Conservation (phyloP, 2,888 invertebrate species). For the Cheilosia urbana region DNA sequence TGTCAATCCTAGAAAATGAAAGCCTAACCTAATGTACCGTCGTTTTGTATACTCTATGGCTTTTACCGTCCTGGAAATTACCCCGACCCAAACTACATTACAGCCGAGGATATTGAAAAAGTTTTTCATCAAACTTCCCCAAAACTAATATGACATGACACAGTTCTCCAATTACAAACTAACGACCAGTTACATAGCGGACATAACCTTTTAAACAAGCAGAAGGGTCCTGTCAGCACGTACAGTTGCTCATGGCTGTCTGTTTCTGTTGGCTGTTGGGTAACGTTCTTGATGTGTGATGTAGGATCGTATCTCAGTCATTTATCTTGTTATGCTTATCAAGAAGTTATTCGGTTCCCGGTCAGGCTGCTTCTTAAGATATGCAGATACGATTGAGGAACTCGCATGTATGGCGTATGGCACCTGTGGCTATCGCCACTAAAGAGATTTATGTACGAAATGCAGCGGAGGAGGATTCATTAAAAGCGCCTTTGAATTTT, state of each 20-base stretch:
- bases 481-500: background rate
- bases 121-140: conserved; percentile 4
- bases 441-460: conserved; percentile 2
- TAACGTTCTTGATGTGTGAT: background rate
- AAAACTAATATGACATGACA: conserved; percentile 6
- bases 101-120: conserved; percentile 13
- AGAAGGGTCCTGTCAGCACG: background rate
- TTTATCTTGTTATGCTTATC: background rate
- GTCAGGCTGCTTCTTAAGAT: background rate
- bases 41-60: background rate
- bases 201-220: background rate
- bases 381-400: background rate
- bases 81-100: background rate
- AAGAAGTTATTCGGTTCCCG: background rate
- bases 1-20: background rate
- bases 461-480: background rate
- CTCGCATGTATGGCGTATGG: background rate
- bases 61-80: background rate
- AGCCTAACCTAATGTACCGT: background rate
- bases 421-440: conserved; percentile 6
- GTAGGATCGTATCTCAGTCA: background rate
- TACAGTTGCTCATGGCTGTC: background rate
- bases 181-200: background rate
- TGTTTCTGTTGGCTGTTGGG: too few species aligned
- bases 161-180: conserved; percentile 12